phyloP scores from a whole-genome alignment of 1,140 invertebrate species.

The Sinella curviseta region DNA sequence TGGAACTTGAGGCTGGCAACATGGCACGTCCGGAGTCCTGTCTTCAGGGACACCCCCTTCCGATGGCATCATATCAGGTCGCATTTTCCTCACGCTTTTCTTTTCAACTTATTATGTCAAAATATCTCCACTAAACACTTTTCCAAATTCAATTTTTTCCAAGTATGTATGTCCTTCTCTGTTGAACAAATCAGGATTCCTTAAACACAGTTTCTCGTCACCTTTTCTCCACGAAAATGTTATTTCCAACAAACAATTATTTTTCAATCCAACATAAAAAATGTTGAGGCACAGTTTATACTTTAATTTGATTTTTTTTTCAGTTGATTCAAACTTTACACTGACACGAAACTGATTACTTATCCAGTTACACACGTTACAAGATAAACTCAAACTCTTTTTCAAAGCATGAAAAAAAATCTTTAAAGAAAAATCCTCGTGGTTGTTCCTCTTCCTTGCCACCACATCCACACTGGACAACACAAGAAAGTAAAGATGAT shows the following conservation, averaged over 20 bases:
- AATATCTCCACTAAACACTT: neutral
- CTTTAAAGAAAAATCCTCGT: neutral
- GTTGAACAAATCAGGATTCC: neutral
- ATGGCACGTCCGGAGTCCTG: constrained; percentile 40
- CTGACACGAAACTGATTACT: too few species aligned
- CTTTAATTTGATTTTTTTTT: too few species aligned
- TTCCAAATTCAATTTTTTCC: neutral
- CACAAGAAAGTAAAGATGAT: neutral
- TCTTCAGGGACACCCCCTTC: constrained; percentile 25
- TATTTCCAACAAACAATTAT: neutral
- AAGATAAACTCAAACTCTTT: neutral
- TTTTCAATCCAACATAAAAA: neutral
- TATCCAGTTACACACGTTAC: too few species aligned
- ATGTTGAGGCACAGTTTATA: too few species aligned
- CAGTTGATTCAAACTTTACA: too few species aligned
- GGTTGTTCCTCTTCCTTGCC: neutral
- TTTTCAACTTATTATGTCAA: neutral
- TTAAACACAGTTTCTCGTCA: neutral
- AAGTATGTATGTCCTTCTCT: neutral
- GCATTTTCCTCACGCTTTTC: constrained; percentile 36
- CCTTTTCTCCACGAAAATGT: neutral
- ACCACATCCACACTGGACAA: neutral
- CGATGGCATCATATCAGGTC: constrained; percentile 20
- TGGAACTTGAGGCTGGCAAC: constrained; percentile 46
- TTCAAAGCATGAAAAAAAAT: neutral